Percentiles rank a stretch among this genome's conserved stretches.
Evolutionary conservation across 2,888 invertebrate species (phyloP).

Genomic region (Thecophora atra): DNA sequence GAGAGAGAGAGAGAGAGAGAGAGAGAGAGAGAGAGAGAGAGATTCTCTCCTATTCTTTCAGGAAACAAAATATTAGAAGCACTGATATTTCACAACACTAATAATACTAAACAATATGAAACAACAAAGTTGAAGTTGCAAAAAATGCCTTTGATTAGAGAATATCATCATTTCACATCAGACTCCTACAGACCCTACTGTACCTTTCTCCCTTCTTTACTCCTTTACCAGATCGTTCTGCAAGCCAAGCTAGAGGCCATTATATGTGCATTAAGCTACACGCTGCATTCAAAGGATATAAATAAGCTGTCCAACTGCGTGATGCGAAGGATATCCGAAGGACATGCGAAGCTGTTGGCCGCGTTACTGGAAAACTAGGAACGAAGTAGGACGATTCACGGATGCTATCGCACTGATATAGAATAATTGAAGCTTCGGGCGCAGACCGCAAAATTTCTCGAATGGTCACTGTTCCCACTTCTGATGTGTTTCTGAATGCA

Average conservation of each 20-base stretch:
- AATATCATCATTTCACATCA: not conserved
- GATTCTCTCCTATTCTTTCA: too few species aligned
- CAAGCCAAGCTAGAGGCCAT: too few species aligned
- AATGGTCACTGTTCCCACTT: conserved; percentile 6
- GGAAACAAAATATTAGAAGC: too few species aligned
- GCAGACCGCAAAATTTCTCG: conserved; percentile 22
- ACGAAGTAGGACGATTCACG: not conserved
- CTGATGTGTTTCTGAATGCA: not conserved
- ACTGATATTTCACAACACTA: not conserved
- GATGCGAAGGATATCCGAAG: conserved; percentile 2
- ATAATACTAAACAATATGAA: not conserved
- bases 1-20: too few species aligned
- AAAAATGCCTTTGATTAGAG: not conserved
- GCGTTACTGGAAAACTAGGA: not conserved
- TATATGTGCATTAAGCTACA: too few species aligned
- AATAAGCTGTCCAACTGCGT: conserved; percentile 28
- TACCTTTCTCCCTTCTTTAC: not conserved
- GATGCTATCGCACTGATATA: conserved; percentile 25
- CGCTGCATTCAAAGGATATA: conserved; percentile 25
- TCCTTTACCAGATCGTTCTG: not conserved
- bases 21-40: too few species aligned
- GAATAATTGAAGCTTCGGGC: conserved; percentile 30
- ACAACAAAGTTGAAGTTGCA: not conserved
- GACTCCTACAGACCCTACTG: not conserved
- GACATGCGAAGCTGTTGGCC: not conserved